Conservation (phyloP, 2,113 vertebrate species). For the Trematomus loennbergii region DNA sequence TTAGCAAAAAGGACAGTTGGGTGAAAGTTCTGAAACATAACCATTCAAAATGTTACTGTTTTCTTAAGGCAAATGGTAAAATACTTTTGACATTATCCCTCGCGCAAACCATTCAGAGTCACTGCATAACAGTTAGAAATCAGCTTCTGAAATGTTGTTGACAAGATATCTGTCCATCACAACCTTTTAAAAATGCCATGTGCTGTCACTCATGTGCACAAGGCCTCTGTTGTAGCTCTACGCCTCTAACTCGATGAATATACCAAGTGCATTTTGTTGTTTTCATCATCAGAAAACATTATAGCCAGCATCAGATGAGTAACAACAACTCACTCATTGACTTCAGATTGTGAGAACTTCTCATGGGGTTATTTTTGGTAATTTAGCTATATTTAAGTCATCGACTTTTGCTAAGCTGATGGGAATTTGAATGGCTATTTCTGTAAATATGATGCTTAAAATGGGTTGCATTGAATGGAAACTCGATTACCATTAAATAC, state of each 20-base stretch:
- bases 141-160: neutral
- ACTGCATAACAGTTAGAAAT: neutral
- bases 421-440: constrained; percentile 53
- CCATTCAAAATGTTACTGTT: neutral
- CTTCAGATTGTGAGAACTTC: constrained; percentile 50
- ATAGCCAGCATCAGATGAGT: constrained; percentile 10
- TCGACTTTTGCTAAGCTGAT: constrained; percentile 32
- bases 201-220: neutral
- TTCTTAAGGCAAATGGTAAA: neutral
- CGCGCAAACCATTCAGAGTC: neutral
- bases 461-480: constrained; percentile 11
- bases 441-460: constrained; percentile 18
- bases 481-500: neutral
- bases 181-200: constrained; percentile 37
- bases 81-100: neutral
- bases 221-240: neutral
- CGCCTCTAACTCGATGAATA: neutral
- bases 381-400: constrained; percentile 14
- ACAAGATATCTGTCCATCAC: neutral
- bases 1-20: neutral
- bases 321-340: constrained; percentile 2
- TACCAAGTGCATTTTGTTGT: constrained; percentile 4
- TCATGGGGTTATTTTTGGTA: constrained; percentile 70
- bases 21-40: too few relatives aligned
- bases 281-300: neutral